Conservation (phyloP, 2,888 invertebrate genomes). For the Stenichneumon culpator region DNA sequence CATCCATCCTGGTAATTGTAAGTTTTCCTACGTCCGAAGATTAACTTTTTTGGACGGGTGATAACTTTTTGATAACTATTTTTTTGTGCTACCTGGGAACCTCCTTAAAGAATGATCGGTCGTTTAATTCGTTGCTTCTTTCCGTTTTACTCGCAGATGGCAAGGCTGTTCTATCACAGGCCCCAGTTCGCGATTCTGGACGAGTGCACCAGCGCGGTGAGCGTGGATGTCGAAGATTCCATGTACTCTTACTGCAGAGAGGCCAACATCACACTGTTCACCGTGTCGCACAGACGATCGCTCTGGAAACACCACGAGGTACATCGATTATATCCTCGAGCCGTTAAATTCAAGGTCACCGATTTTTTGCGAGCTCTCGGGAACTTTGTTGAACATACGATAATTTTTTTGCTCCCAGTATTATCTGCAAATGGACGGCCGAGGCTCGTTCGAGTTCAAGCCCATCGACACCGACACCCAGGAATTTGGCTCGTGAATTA, state of each 20-base stretch:
- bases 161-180: slow-evolving; percentile 97
- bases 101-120: background rate
- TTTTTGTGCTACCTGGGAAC: too few species aligned
- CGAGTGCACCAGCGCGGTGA: slow-evolving; percentile 99
- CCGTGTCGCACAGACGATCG: slow-evolving; percentile 98
- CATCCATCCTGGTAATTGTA: too few species aligned
- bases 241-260: slow-evolving; percentile 97
- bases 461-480: slow-evolving; percentile 94
- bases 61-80: too few species aligned
- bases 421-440: slow-evolving; percentile 98
- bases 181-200: slow-evolving; percentile 99
- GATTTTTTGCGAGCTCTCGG: background rate
- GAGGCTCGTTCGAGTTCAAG: slow-evolving; percentile 95
- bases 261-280: slow-evolving; percentile 96
- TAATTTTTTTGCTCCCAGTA: slow-evolving; percentile 86
- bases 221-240: slow-evolving; percentile 98
- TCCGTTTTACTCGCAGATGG: slow-evolving; percentile 89
- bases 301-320: slow-evolving; percentile 99
- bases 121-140: slow-evolving; percentile 7
- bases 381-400: too few species aligned
- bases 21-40: too few species aligned
- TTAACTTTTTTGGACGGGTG: too few species aligned
- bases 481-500: slow-evolving; percentile 96
- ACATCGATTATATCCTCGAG: slow-evolving; percentile 52
- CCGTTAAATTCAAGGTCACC: background rate